Evolutionary conservation across 2,113 vertebrate species (phyloP).

Genomic region (Periophthalmus modestus): DNA sequence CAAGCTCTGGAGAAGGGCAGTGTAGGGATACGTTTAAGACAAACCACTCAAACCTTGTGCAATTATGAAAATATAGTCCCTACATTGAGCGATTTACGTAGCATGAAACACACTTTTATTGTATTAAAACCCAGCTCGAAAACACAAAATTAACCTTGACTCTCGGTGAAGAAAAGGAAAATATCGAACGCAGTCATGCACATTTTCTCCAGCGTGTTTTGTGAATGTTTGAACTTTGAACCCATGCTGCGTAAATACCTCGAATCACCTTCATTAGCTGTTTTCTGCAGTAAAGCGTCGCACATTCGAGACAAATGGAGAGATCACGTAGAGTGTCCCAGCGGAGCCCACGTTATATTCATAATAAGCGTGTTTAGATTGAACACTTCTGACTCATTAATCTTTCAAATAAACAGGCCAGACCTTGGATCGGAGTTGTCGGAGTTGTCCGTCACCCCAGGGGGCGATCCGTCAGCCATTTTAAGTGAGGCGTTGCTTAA

Average conservation of each 20-base stretch:
- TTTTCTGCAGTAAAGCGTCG: conserved; percentile 7
- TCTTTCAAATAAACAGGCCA: conserved; percentile 33
- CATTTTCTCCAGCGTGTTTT: background rate
- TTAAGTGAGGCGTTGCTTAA: conserved; percentile 25
- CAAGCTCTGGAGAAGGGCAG: no score
- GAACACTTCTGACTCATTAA: conserved; percentile 31
- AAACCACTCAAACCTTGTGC: no score
- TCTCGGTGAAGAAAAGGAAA: background rate
- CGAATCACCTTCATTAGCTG: background rate
- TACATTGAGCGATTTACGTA: no score
- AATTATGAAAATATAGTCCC: no score
- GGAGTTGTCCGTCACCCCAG: conserved; percentile 9
- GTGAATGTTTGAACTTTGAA: background rate
- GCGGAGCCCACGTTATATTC: background rate
- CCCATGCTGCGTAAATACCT: background rate
- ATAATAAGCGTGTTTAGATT: conserved; percentile 43
- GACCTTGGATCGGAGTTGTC: conserved; percentile 1
- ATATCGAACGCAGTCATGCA: background rate
- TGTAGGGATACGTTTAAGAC: no score
- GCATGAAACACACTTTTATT: no score
- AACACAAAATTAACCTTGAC: background rate
- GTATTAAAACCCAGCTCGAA: no score
- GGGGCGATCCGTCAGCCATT: conserved; percentile 19
- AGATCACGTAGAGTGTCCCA: conserved; percentile 26
- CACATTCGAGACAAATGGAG: conserved; percentile 11